These are phyloP conservation scores for Myanophis thanlyinensis DNA, from an alignment of 2,113 vertebrate species.

Conservation along the genomic window DNA sequence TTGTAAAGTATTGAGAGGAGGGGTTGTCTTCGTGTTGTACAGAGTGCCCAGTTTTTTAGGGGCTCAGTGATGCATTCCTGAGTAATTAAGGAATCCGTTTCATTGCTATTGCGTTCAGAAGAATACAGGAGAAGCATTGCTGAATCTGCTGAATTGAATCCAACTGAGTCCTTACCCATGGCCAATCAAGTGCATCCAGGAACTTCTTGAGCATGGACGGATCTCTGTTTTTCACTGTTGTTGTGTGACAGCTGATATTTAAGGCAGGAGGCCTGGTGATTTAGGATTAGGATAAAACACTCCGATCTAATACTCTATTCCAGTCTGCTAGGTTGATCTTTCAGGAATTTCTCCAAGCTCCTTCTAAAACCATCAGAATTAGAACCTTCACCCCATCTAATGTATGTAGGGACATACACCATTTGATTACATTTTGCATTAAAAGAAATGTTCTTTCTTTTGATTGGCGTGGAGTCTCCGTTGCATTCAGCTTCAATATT, in stretches of 20 bases:
- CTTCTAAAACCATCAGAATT: not conserved
- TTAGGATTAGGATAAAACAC: not conserved
- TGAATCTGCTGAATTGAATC: not conserved
- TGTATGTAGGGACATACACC: not conserved
- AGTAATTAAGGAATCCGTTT: not conserved
- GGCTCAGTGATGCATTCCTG: not conserved
- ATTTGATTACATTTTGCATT: not conserved
- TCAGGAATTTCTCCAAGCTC: not conserved
- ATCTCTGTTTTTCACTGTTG: not conserved
- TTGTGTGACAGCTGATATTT: not conserved
- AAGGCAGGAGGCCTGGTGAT: not conserved
- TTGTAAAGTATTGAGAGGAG: not conserved
- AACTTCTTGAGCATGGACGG: not conserved
- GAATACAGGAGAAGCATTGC: not conserved
- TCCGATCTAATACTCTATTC: not conserved
- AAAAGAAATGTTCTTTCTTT: not conserved
- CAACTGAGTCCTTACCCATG: not conserved
- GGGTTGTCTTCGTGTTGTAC: not conserved
- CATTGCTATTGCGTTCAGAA: not conserved
- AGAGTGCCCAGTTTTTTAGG: not conserved
- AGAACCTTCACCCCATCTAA: not conserved
- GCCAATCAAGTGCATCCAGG: not conserved
- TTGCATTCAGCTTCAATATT: not conserved
- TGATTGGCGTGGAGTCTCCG: not conserved
- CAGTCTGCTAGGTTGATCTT: not conserved